These are phyloP conservation scores for Drosophila fungiperda DNA, from an alignment of 2,888 invertebrate species.

Conservation along the genomic window DNA sequence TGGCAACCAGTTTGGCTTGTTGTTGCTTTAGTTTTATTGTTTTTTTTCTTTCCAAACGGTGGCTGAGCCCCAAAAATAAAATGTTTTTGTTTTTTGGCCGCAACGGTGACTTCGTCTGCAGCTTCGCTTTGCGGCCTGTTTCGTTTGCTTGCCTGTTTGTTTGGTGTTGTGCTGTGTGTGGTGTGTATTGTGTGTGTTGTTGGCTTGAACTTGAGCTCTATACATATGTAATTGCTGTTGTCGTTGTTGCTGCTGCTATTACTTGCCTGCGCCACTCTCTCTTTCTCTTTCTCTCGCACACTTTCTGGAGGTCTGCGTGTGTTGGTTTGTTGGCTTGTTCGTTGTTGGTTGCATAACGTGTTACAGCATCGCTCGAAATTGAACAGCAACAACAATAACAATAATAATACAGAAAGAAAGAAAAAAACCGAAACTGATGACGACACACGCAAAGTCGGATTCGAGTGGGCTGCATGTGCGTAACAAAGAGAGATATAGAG, in stretches of 20 bases:
- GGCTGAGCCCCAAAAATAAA: slow-evolving; percentile 59
- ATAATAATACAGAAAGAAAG: slow-evolving; percentile 33
- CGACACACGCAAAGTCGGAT: slow-evolving; percentile 64
- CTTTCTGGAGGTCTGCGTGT: slow-evolving; percentile 58
- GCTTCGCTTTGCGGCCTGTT: slow-evolving; percentile 40
- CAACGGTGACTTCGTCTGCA: slow-evolving; percentile 13
- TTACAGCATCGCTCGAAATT: slow-evolving; percentile 83
- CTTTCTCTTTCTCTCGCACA: slow-evolving; percentile 11
- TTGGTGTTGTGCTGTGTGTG: slow-evolving; percentile 49
- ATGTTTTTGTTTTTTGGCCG: slow-evolving; percentile 34
- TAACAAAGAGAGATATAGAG: slow-evolving; percentile 4
- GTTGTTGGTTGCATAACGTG: slow-evolving; percentile 81
- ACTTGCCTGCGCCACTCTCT: slow-evolving; percentile 36
- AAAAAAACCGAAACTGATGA: slow-evolving; percentile 71
- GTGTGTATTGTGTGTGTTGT: slow-evolving; percentile 48
- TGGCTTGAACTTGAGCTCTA: slow-evolving; percentile 79
- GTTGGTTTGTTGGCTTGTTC: slow-evolving; percentile 6
- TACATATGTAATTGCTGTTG: slow-evolving; percentile 73
- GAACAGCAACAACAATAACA: slow-evolving; percentile 47
- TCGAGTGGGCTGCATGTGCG: slow-evolving; percentile 35
- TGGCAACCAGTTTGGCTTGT: slow-evolving; percentile 56
- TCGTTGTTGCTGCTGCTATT: slow-evolving; percentile 53
- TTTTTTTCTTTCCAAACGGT: slow-evolving; percentile 24
- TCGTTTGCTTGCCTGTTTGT: slow-evolving; percentile 46
- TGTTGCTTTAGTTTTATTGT: slow-evolving; percentile 24